Conservation (phyloP, 2,888 invertebrate genomes). For the Melieria picta region DNA sequence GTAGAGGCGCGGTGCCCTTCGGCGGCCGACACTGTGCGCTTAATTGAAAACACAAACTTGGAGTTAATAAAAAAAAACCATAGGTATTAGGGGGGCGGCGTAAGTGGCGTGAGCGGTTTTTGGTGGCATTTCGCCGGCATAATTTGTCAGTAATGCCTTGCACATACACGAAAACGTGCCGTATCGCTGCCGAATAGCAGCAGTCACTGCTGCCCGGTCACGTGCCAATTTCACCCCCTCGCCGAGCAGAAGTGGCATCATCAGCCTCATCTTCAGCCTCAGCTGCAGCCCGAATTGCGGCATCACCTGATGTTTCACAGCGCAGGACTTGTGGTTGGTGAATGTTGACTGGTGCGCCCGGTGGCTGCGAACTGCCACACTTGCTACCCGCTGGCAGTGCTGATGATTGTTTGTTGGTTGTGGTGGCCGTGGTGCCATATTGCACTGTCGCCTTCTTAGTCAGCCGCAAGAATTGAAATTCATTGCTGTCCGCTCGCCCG, state of each 20-base stretch:
- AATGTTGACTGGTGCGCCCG: neutral
- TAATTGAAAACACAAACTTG: too few species aligned
- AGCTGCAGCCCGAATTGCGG: neutral
- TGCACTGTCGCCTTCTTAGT: constrained; percentile 13
- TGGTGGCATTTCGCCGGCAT: constrained; percentile 5
- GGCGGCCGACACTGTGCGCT: too few species aligned
- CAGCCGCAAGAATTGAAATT: constrained; percentile 6
- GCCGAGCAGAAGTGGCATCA: too few species aligned
- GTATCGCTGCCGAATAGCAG: constrained; percentile 44
- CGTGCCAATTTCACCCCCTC: constrained; percentile 5
- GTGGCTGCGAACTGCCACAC: constrained; percentile 6
- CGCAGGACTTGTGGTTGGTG: constrained; percentile 6
- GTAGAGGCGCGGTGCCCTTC: neutral
- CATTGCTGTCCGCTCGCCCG: neutral
- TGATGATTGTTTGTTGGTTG: too few species aligned
- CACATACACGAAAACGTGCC: constrained; percentile 43
- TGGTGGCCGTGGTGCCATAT: too few species aligned
- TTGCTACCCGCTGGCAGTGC: neutral
- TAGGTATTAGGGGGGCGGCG: too few species aligned
- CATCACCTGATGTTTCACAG: constrained; percentile 46
- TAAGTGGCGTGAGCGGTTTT: too few species aligned
- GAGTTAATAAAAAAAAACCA: too few species aligned
- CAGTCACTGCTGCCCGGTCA: constrained; percentile 37
- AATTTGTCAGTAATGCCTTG: constrained; percentile 28
- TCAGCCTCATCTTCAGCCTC: too few species aligned